A percentile compares a stretch with the other conserved stretches of the same genome.
phyloP scores from a whole-genome alignment of 2,113 vertebrate genomes.

The Hassar affinis region DNA sequence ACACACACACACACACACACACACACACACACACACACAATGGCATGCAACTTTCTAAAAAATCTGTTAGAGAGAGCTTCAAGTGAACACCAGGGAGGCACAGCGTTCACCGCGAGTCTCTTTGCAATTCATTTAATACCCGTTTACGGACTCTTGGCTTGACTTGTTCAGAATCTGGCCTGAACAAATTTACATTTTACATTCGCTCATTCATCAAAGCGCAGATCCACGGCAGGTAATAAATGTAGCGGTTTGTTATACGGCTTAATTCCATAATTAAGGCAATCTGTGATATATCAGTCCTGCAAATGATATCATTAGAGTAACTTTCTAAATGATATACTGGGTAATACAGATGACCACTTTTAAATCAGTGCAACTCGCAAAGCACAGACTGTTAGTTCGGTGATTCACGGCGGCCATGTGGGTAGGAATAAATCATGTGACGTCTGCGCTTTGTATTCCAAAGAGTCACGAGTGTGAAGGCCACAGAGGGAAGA shows the following conservation, averaged over 20 bases:
- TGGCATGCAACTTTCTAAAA: neutral
- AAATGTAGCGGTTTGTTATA: neutral
- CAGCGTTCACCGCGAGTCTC: neutral
- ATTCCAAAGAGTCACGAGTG: neutral
- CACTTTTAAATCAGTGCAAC: neutral
- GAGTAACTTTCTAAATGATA: neutral
- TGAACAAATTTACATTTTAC: neutral
- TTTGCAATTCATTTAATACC: neutral
- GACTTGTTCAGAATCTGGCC: neutral
- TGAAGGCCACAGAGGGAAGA: neutral
- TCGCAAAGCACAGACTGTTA: neutral
- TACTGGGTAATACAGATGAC: neutral
- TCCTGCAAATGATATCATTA: neutral
- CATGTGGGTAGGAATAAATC: neutral
- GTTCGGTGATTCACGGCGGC: neutral
- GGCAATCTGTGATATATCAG: neutral
- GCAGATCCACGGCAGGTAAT: neutral
- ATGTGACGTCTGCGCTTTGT: neutral
- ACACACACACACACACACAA: neutral
- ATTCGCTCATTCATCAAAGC: constrained; percentile 7
- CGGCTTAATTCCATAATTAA: neutral
- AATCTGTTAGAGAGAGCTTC: no score
- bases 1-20: neutral
- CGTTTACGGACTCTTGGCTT: neutral
- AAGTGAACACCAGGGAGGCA: neutral